Evolutionary conservation across 1,140 invertebrate genomes (phyloP), one percentile per base, ranked within the genome.

Genomic region (Bombus haemorrhoidalis): DNA sequence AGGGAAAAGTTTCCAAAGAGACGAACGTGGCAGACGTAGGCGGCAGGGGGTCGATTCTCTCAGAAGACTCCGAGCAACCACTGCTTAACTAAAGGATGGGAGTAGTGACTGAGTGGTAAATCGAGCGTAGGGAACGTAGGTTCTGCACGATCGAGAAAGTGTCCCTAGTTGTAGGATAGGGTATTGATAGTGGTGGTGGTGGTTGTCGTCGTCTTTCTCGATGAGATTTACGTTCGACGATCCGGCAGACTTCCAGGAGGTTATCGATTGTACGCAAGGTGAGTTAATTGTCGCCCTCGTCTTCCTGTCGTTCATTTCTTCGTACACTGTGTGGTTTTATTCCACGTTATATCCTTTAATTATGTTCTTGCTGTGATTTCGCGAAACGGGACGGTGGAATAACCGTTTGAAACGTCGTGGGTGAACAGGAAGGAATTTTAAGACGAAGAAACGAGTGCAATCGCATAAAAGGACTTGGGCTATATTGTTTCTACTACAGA

Each of bases 141-240:
- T 87, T 90, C 78, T 77, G 85, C 85, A 87, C 84, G 90, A 91
- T 86, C 81, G 90, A 57, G 89, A 89, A 90, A 85, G 89, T 88
- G 83, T 32, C 25, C 13, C 32, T 72, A 39, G 83, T 47, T 80
- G 68, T 62, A 80, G 77, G 1, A 62, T 15, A 68, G 34, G 13
- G 41, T 8, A 28, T 9, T 59, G 59, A 28, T 64, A 59, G 4
- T 22, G 43, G 41, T 18, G 47, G n/a, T 12, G 32, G 89, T 87
- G 3, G 87, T 78, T 47, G 78, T 85, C 82, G 74, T 82, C 81
- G 72, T 86, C 47, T 81, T 83, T 39, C 74, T 57, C 86, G 34
- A 69, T 43, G 88, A 90, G 89, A 90, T 90, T 90, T 90, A 90
- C 89, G 86, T 47, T 59, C 86, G 82, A 87, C 85, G 85, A 90